These are phyloP conservation scores for Xestia rhomboidea DNA, from an alignment of 2,888 invertebrate genomes.

Conservation along the genomic window DNA sequence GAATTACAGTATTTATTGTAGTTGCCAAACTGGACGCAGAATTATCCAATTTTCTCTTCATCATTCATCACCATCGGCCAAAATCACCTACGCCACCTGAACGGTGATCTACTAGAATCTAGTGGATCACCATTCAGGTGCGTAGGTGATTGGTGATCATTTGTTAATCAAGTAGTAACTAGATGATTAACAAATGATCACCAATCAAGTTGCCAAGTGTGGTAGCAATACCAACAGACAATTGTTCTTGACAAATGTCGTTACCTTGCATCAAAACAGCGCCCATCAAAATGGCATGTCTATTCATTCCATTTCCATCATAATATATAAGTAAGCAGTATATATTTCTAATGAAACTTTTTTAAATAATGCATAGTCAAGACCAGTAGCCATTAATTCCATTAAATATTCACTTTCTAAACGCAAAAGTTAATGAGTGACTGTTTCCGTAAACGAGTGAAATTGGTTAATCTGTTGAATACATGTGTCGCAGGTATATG, in stretches of 20 bases:
- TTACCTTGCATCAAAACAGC: too few relatives aligned
- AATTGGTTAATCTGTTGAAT: conserved; percentile 66
- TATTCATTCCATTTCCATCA: too few relatives aligned
- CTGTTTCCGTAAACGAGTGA: conserved; percentile 63
- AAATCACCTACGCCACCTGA: neutral
- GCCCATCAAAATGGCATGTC: too few relatives aligned
- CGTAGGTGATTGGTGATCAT: too few relatives aligned
- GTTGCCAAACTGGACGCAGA: neutral
- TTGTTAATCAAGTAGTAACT: too few relatives aligned
- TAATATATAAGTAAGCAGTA: too few relatives aligned
- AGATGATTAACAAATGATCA: too few relatives aligned
- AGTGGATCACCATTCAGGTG: too few relatives aligned
- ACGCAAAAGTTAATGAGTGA: conserved; percentile 62
- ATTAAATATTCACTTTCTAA: conserved; percentile 70
- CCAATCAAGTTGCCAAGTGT: neutral
- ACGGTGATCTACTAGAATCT: neutral
- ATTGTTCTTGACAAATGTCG: neutral
- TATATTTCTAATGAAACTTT: neutral
- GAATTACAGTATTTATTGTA: neutral
- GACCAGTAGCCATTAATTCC: conserved; percentile 37
- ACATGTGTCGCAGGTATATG: conserved; percentile 20
- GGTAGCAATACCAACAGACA: neutral
- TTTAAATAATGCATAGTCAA: conserved; percentile 5
- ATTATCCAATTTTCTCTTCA: neutral
- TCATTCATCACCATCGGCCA: too few relatives aligned